Evolutionary conservation across 2,797 vertebrate genomes (phyloP).

Genomic region (Ctenochaetus hawaiiensis): DNA sequence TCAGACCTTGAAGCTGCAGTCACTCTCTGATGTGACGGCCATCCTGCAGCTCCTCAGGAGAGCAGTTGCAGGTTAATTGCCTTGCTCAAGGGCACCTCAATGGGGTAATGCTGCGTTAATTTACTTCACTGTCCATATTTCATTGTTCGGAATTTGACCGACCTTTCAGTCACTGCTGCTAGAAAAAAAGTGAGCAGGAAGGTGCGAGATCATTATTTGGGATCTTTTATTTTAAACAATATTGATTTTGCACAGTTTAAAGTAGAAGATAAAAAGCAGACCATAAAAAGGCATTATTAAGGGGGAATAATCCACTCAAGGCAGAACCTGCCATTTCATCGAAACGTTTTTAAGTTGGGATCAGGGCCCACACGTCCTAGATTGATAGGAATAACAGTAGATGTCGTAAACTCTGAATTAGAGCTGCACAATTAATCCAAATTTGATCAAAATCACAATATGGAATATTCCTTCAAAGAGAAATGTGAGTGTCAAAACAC

Average conservation of each 20-base stretch:
- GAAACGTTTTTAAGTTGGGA: too few species aligned
- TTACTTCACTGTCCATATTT: background rate
- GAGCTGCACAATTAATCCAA: too few species aligned
- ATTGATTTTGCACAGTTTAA: background rate
- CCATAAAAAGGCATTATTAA: background rate
- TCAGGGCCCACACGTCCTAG: too few species aligned
- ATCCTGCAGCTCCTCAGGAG: slow-evolving; percentile 18
- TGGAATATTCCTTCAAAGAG: too few species aligned
- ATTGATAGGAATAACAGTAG: too few species aligned
- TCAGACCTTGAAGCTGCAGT: slow-evolving; percentile 7
- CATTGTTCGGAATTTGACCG: background rate
- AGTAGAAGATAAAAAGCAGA: too few species aligned
- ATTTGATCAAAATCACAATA: too few species aligned
- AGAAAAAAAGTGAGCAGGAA: background rate
- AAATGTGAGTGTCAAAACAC: too few species aligned
- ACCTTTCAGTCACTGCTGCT: background rate
- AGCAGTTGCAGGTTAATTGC: slow-evolving; percentile 30
- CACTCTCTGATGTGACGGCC: background rate
- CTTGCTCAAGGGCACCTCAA: slow-evolving; percentile 40
- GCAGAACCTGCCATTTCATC: background rate
- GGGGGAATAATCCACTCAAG: background rate
- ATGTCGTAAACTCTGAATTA: too few species aligned
- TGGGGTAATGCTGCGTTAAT: background rate
- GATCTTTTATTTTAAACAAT: background rate
- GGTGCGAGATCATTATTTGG: too few species aligned